Percentiles rank a stretch among this genome's conserved stretches.
These are phyloP conservation scores for Aphaenogaster ashmeadi DNA, from an alignment of 1,140 invertebrate genomes.

Conservation along the genomic window DNA sequence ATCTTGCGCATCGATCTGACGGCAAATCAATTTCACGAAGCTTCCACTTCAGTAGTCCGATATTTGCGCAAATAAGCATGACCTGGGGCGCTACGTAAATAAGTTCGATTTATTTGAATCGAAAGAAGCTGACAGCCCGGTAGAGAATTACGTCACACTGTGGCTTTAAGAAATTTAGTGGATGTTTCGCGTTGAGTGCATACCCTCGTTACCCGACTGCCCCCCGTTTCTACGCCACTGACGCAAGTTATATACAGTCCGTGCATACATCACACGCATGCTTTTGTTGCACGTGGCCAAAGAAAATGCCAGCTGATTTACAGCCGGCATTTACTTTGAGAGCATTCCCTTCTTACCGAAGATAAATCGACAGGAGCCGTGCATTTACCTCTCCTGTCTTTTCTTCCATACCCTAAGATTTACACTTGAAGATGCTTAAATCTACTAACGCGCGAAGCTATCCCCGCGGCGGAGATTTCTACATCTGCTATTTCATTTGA, in stretches of 20 bases:
- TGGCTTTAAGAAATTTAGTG: constrained; percentile 64
- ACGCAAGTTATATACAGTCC: constrained; percentile 51
- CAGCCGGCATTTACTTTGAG: constrained; percentile 69
- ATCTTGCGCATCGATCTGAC: constrained; percentile 43
- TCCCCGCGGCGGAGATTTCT: constrained; percentile 40
- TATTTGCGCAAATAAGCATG: constrained; percentile 61
- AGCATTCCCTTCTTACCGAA: constrained; percentile 68
- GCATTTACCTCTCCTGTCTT: constrained; percentile 61
- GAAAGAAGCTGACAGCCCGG: constrained; percentile 42
- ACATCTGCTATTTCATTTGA: constrained; percentile 41
- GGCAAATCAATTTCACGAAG: constrained; percentile 58
- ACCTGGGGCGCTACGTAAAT: constrained; percentile 50
- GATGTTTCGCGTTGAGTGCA: constrained; percentile 54
- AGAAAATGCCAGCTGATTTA: constrained; percentile 78
- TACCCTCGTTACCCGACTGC: constrained; percentile 50
- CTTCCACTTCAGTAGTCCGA: constrained; percentile 42
- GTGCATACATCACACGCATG: constrained; percentile 67
- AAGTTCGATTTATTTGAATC: constrained; percentile 62
- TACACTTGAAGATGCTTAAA: constrained; percentile 66
- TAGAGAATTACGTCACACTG: constrained; percentile 54
- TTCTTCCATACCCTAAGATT: constrained; percentile 60
- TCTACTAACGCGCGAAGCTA: constrained; percentile 36
- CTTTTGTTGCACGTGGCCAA: constrained; percentile 67
- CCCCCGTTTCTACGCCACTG: constrained; percentile 32
- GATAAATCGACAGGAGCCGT: constrained; percentile 76